A percentile compares a stretch with the other conserved stretches of the same genome.
Conservation (phyloP, 1,140 invertebrate genomes). For the Lerema accius region DNA sequence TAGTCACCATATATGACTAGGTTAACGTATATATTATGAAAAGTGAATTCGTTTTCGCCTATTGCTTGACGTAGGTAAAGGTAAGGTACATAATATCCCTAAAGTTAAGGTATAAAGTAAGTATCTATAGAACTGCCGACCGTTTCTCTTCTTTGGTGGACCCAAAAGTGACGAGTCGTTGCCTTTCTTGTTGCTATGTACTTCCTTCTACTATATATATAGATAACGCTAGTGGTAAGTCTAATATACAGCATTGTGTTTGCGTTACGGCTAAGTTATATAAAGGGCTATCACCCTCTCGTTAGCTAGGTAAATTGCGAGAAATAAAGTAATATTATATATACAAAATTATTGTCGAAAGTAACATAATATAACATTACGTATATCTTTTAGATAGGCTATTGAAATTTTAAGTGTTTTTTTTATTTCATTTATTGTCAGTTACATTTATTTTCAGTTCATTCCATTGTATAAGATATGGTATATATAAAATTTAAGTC, state of each 20-base stretch:
- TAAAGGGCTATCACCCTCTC: constrained; percentile 44
- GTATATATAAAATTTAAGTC: constrained; percentile 65
- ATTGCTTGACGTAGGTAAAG: constrained; percentile 61
- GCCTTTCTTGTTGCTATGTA: constrained; percentile 69
- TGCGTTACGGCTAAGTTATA: constrained; percentile 48
- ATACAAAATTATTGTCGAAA: constrained; percentile 68
- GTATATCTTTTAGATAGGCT: constrained; percentile 73
- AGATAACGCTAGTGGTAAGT: constrained; percentile 47
- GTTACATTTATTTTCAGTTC: constrained; percentile 48
- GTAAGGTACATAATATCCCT: constrained; percentile 58
- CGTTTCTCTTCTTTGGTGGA: constrained; percentile 43
- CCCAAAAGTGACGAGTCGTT: constrained; percentile 51
- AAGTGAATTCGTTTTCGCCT: constrained; percentile 58
- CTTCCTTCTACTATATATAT: constrained; percentile 63
- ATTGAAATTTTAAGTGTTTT: constrained; percentile 67
- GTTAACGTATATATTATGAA: constrained; percentile 46
- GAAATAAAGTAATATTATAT: constrained; percentile 70
- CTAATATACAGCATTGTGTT: constrained; percentile 52
- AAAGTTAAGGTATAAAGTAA: constrained; percentile 46
- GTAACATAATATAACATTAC: constrained; percentile 45
- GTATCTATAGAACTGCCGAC: constrained; percentile 49
- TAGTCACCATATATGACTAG: constrained; percentile 62
- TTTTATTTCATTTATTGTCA: constrained; percentile 42
- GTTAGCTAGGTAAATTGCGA: constrained; percentile 72
- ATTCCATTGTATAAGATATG: constrained; percentile 63